Evolutionary conservation across 2,113 vertebrate genomes (phyloP).

Genomic region (Psittacula cyanocephala): DNA sequence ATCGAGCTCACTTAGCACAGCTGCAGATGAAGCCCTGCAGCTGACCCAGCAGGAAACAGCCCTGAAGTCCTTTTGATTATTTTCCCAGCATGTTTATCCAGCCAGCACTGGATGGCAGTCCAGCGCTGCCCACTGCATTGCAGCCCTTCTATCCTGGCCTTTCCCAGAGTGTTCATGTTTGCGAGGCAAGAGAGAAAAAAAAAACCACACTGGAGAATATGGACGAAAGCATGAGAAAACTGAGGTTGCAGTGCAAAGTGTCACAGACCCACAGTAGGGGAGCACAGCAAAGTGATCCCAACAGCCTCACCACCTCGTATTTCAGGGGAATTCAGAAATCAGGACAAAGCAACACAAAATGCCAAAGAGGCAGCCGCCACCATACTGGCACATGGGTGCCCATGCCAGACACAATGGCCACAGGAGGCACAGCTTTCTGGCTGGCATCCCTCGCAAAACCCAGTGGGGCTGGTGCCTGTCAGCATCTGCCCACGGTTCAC

Average conservation of each 20-base stretch:
- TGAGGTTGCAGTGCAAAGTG: neutral
- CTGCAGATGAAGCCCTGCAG: accelerated
- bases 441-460: neutral
- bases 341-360: neutral
- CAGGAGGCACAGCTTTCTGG: neutral
- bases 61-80: neutral
- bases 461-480: neutral
- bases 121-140: accelerated
- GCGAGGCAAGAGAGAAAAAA: neutral
- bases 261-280: neutral
- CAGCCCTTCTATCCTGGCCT: accelerated
- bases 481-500: neutral
- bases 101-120: neutral
- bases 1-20: neutral
- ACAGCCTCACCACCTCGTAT: neutral
- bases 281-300: neutral
- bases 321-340: neutral
- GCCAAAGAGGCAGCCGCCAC: accelerated
- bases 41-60: neutral
- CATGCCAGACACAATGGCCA: accelerated
- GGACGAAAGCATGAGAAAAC: neutral
- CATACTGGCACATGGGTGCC: accelerated
- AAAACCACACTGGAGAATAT: accelerated
- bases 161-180: accelerated
- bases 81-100: neutral